Base-by-base conservation (phyloP, 1,140 invertebrate genomes). In the Leptoteleia sp. region DNA sequence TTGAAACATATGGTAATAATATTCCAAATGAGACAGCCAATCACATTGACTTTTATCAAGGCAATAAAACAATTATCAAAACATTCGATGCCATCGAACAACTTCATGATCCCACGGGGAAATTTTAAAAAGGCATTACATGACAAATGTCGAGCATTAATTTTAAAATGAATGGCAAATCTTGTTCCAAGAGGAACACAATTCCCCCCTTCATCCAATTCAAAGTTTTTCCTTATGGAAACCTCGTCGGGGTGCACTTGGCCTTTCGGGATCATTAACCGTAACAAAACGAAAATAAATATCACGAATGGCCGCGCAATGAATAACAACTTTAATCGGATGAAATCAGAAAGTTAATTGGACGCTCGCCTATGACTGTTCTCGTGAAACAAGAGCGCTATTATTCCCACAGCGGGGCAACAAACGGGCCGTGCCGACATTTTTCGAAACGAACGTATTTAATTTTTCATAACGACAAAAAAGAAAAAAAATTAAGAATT, bases 261-360 rank as follows among this genome's bases (percentile, higher is more conserved):
- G 22, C 42, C 27, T 59, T 59, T 59, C 38, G 29, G 17, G 16
- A 25, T 11, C 29, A 47, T 61, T 47, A 61, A 47, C 16, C 47
- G 19, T 42, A 15, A 25, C 16, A 62, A 62, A 48, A 38, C 19
- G 12, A 62, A 62, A 62, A 40, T 29, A 16, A 47, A 35, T 40
- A 62, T 12, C 40, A 61, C n/a, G n/a, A 47, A 31, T 47, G 29
- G 11, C 11, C 19, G 31, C 27, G 35, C n/a, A 64, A 48, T 50
- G 50, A 64, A 64, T 64, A 29, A 29, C 43, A 31, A 48, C 43
- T 37, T 19, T 62, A 48, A 62, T 62, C 57, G 22, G 42, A 45
- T 42, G 42, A 47, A 61, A 61, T 61, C 29, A 19, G 25, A 61
- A 61, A 61, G 55, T 61, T 61, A 61, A 61, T 61, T 47, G 55